A percentile compares a stretch with the other conserved stretches of the same genome.
Evolutionary conservation across 1,140 invertebrate genomes (phyloP).

Genomic region (Nasonia vitripennis): DNA sequence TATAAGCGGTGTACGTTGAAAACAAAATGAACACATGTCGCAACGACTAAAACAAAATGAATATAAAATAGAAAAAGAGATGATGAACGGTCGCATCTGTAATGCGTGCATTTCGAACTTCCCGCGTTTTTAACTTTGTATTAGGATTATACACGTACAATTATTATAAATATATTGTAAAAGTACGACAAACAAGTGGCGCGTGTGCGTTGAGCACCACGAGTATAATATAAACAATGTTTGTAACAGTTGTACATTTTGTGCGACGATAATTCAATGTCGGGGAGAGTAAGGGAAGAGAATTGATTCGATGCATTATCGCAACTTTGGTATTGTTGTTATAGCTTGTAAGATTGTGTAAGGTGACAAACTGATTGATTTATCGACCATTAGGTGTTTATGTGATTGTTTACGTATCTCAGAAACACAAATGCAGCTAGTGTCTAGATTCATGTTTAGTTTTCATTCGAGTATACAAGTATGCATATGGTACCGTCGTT

Average conservation of each 20-base stretch:
- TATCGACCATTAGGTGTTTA: slow-evolving; percentile 8
- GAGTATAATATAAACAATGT: slow-evolving; percentile 61
- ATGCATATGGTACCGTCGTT: neutral
- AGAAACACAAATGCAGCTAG: neutral
- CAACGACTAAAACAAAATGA: slow-evolving; percentile 42
- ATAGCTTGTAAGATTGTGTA: slow-evolving; percentile 24
- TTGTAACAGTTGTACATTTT: slow-evolving; percentile 67
- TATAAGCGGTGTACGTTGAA: neutral
- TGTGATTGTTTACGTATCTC: neutral
- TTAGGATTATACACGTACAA: slow-evolving; percentile 58
- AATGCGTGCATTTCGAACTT: slow-evolving; percentile 57
- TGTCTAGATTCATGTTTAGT: neutral
- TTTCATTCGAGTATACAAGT: neutral
- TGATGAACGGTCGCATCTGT: slow-evolving; percentile 8
- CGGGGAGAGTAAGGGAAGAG: neutral
- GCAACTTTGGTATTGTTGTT: slow-evolving; percentile 23
- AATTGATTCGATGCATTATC: slow-evolving; percentile 1
- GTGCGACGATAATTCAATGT: slow-evolving; percentile 34
- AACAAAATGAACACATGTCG: slow-evolving; percentile 41
- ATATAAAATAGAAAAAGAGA: slow-evolving; percentile 30
- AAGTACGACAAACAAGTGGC: slow-evolving; percentile 10
- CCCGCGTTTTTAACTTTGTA: slow-evolving; percentile 69
- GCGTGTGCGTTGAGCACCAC: slow-evolving; percentile 58
- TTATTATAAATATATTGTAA: slow-evolving; percentile 36
- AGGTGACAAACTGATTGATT: neutral